Evolutionary conservation across 2,888 invertebrate species (phyloP).

Genomic region (Eupithecia inturbata): DNA sequence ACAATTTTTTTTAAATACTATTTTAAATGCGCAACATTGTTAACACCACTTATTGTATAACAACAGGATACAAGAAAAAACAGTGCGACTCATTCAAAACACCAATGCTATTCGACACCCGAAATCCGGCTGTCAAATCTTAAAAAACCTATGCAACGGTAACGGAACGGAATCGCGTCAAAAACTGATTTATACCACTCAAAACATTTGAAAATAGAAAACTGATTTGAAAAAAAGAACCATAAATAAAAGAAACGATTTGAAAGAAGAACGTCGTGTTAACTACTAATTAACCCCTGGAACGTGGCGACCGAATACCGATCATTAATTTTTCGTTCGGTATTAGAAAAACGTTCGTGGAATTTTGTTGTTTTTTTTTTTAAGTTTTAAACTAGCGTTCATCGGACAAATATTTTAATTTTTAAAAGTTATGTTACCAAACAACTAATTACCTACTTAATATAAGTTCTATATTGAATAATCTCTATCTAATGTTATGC

Average conservation of each 20-base stretch:
- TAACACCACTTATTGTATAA: slow-evolving; percentile 23
- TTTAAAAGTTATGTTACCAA: background rate
- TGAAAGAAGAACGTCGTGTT: slow-evolving; percentile 56
- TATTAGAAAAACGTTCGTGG: slow-evolving; percentile 30
- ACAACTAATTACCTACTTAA: too few relatives aligned
- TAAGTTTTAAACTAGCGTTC: background rate
- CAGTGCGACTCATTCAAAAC: slow-evolving; percentile 53
- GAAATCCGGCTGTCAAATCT: slow-evolving; percentile 75
- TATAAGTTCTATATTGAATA: too few relatives aligned
- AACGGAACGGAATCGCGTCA: slow-evolving; percentile 74
- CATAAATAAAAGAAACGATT: slow-evolving; percentile 30
- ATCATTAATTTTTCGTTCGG: slow-evolving; percentile 25
- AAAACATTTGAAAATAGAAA: slow-evolving; percentile 55
- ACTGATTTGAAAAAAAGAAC: slow-evolving; percentile 23
- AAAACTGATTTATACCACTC: slow-evolving; percentile 76
- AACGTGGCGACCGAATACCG: slow-evolving; percentile 25
- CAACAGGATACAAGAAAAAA: slow-evolving; percentile 63
- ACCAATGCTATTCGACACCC: slow-evolving; percentile 68
- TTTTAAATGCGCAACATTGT: slow-evolving; percentile 18
- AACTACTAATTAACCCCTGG: slow-evolving; percentile 72
- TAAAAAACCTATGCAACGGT: slow-evolving; percentile 64
- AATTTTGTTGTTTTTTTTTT: slow-evolving; percentile 6
- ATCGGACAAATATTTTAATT: background rate
- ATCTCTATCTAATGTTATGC: too few relatives aligned
- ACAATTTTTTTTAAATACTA: background rate